Conservation (phyloP, 2,888 invertebrate genomes). For the Cylloceria caligata region DNA sequence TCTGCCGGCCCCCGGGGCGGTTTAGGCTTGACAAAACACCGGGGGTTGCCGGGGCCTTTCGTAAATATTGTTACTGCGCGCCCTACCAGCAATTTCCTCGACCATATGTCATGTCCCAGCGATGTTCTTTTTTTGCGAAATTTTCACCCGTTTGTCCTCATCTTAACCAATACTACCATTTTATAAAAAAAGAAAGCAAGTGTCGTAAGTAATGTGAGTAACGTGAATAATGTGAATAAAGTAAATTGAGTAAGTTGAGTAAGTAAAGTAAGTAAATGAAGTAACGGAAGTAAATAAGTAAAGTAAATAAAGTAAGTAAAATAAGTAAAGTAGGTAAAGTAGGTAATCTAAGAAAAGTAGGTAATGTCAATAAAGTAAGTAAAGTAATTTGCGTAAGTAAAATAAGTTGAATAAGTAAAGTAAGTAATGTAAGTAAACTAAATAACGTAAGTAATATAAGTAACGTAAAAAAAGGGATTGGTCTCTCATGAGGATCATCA, state of each 20-base stretch:
- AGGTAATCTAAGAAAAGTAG: not conserved
- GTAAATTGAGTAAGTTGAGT: too few relatives aligned
- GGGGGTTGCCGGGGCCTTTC: constrained; percentile 80
- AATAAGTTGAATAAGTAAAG: too few relatives aligned
- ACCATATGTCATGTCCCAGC: constrained; percentile 81
- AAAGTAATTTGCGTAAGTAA: not conserved
- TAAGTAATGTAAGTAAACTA: not conserved
- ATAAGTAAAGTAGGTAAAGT: not conserved
- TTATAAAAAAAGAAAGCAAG: not conserved
- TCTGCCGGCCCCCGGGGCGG: constrained; percentile 77
- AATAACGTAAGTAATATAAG: constrained; percentile 4
- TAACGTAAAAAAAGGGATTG: not conserved
- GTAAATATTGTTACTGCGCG: constrained; percentile 84
- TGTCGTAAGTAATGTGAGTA: not conserved
- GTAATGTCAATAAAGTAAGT: not conserved
- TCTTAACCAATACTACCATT: not conserved
- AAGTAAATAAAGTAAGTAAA: not conserved
- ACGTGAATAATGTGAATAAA: too few relatives aligned
- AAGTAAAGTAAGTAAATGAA: not conserved
- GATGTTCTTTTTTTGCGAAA: constrained; percentile 68
- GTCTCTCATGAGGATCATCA: not conserved
- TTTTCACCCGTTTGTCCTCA: constrained; percentile 5
- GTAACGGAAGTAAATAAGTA: not conserved
- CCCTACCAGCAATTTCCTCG: constrained; percentile 82
- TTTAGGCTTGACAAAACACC: constrained; percentile 84